phyloP scores from a whole-genome alignment of 2,113 vertebrate species.

The Calyptomena viridis region DNA sequence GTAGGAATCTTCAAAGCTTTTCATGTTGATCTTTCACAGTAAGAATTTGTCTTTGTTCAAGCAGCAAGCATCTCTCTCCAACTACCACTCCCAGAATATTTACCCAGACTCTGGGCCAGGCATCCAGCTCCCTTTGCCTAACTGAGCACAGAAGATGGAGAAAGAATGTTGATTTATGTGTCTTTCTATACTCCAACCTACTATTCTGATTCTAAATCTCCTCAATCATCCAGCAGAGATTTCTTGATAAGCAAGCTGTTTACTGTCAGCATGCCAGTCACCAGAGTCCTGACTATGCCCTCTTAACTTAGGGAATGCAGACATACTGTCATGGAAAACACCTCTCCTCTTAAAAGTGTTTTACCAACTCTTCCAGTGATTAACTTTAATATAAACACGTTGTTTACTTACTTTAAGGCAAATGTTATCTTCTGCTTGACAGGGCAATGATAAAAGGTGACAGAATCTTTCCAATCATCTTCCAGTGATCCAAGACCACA shows the following conservation, averaged over 20 bases:
- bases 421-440: neutral
- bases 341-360: neutral
- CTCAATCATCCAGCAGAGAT: neutral
- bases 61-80: neutral
- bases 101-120: neutral
- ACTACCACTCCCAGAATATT: neutral
- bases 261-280: neutral
- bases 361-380: neutral
- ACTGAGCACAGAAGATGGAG: neutral
- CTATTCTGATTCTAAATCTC: neutral
- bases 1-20: neutral
- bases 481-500: neutral
- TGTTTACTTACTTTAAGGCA: neutral
- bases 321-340: neutral
- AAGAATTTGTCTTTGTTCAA: neutral
- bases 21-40: neutral
- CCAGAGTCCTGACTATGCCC: neutral
- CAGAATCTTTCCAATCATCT: neutral
- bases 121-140: neutral
- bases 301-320: neutral
- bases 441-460: neutral
- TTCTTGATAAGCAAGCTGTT: neutral
- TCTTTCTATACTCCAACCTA: neutral
- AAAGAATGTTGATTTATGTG: neutral
- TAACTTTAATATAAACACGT: neutral